Evolutionary conservation across 1,140 invertebrate genomes (phyloP).

Genomic region (Coenobita brevimanus): DNA sequence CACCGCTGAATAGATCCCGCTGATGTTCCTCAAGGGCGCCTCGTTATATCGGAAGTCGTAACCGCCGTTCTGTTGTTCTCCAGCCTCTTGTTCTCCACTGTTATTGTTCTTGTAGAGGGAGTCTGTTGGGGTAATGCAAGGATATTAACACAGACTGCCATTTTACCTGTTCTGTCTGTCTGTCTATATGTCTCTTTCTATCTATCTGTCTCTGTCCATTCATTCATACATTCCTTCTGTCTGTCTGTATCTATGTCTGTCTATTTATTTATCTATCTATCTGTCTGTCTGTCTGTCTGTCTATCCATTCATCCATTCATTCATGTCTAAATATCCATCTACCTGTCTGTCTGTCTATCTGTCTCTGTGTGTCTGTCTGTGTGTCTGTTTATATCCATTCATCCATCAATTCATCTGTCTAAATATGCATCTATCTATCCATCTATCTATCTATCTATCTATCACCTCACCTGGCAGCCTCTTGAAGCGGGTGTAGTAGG

Average conservation of each 20-base stretch:
- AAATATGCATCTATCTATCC: background rate
- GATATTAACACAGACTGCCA: background rate
- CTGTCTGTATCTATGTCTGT: background rate
- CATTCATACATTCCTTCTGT: background rate
- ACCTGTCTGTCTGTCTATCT: background rate
- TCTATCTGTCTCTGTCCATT: no score
- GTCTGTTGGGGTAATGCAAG: background rate
- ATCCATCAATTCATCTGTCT: background rate
- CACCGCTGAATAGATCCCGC: slow-evolving; percentile 43
- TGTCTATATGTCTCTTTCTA: background rate
- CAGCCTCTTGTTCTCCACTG: background rate
- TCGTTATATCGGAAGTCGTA: slow-evolving; percentile 52
- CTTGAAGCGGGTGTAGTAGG: slow-evolving; percentile 75
- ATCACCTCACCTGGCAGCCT: background rate
- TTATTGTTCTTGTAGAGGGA: no score
- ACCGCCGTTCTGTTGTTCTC: background rate
- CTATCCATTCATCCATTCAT: background rate
- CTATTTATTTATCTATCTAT: background rate
- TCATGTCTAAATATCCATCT: background rate
- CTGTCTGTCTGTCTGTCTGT: background rate
- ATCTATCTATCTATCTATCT: background rate
- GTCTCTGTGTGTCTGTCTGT: background rate
- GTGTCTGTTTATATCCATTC: no score
- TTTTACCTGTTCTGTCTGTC: background rate
- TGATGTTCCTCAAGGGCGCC: slow-evolving; percentile 12